These are phyloP conservation scores for Suncus etruscus DNA, from an alignment of 2,113 vertebrate species.

Conservation along the genomic window DNA sequence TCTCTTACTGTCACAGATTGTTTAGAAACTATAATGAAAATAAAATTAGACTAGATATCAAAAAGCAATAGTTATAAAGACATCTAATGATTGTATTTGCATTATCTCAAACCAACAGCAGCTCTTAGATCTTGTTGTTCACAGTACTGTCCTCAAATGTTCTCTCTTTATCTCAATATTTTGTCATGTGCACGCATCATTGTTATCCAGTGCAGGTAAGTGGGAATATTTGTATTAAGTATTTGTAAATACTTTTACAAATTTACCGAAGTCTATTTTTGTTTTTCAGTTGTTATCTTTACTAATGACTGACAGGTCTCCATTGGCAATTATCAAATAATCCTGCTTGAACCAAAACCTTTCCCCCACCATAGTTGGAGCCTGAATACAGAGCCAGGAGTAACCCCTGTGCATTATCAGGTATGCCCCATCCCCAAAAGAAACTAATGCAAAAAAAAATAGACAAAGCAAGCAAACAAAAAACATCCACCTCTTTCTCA, in stretches of 20 bases:
- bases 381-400: no score
- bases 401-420: no score
- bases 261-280: slow-evolving; percentile 8
- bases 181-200: background rate
- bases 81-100: background rate
- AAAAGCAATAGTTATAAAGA: slow-evolving; percentile 38
- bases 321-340: slow-evolving; percentile 4
- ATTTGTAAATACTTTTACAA: background rate
- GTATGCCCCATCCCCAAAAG: no score
- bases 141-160: background rate
- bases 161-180: background rate
- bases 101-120: background rate
- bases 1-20: background rate
- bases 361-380: no score
- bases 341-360: background rate
- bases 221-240: background rate
- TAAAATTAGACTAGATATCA: slow-evolving; percentile 37
- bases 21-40: slow-evolving; percentile 49
- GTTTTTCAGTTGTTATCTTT: background rate
- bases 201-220: background rate
- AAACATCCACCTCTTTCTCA: background rate
- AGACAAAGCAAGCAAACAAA: no score
- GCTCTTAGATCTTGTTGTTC: background rate
- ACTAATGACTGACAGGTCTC: background rate
- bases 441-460: no score